A percentile compares a stretch with the other conserved stretches of the same genome.
Conservation (phyloP, 2,888 invertebrate genomes). For the Noctua janthe region DNA sequence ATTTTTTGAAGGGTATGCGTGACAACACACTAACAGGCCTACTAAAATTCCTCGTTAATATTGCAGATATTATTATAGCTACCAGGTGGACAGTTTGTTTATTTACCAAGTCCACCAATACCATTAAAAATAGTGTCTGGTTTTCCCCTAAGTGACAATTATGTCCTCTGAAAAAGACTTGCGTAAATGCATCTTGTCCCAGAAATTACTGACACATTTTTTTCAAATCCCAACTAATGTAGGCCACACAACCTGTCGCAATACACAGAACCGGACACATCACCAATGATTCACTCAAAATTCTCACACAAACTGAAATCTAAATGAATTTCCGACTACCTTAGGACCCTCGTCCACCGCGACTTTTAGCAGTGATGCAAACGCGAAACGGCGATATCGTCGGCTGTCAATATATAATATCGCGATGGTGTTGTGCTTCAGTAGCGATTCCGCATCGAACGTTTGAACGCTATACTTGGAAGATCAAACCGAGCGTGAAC, state of each 20-base stretch:
- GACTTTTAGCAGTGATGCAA: neutral
- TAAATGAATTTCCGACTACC: conserved; percentile 12
- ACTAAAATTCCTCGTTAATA: neutral
- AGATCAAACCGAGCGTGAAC: no score
- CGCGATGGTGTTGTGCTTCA: neutral
- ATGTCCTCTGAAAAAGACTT: neutral
- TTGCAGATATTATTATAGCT: neutral
- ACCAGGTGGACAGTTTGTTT: neutral
- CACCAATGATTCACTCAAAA: conserved; percentile 31
- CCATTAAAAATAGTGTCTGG: no score
- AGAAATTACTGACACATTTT: neutral
- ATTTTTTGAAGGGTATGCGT: neutral
- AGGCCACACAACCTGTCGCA: neutral
- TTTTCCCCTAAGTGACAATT: neutral
- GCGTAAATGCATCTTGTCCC: neutral
- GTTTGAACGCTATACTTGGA: neutral
- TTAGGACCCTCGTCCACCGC: neutral
- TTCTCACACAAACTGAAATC: conserved; percentile 8
- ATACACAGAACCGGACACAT: conserved; percentile 2
- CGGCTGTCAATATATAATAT: neutral
- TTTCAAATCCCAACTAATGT: conserved; percentile 14
- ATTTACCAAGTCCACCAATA: no score
- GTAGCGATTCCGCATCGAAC: neutral
- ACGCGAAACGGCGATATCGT: neutral
- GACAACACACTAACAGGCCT: neutral